Percentiles rank a stretch among this genome's conserved stretches.
Conservation (phyloP, 2,113 vertebrate species). For the Pseudolaguvia tuberculata region DNA sequence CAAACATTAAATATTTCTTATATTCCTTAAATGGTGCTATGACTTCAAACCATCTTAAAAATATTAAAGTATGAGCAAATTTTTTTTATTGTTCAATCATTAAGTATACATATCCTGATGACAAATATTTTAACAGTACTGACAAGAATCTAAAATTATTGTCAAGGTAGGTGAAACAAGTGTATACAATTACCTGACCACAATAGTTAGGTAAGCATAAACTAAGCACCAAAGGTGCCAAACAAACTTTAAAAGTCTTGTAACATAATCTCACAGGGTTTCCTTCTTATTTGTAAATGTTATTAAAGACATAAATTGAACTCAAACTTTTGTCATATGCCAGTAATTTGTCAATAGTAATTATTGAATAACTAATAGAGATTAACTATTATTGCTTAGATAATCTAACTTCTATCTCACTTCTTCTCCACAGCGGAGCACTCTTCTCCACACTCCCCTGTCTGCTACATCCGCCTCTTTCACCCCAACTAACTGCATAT, state of each 20-base stretch:
- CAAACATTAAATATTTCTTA: neutral
- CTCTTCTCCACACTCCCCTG: too few species aligned
- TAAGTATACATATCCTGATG: neutral
- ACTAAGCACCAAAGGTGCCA: neutral
- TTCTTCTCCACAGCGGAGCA: too few species aligned
- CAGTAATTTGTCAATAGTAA: neutral
- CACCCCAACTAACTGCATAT: too few species aligned
- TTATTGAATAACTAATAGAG: neutral
- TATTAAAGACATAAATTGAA: neutral
- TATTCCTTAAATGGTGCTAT: slow-evolving; percentile 1
- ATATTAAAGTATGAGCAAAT: neutral
- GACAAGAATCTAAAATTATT: neutral
- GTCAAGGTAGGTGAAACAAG: neutral
- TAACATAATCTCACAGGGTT: neutral
- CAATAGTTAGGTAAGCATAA: neutral
- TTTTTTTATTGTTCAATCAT: neutral
- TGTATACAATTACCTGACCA: neutral
- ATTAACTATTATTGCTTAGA: neutral
- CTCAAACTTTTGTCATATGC: neutral
- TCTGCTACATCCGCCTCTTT: too few species aligned
- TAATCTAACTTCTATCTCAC: too few species aligned
- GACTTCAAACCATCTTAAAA: neutral
- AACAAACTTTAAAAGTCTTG: neutral
- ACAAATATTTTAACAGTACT: neutral
- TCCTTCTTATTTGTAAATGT: neutral